Percentiles rank a stretch among this genome's conserved stretches.
These are phyloP conservation scores for Schizopygopsis malacanthus DNA, from an alignment of 2,797 vertebrate species.

Conservation along the genomic window DNA sequence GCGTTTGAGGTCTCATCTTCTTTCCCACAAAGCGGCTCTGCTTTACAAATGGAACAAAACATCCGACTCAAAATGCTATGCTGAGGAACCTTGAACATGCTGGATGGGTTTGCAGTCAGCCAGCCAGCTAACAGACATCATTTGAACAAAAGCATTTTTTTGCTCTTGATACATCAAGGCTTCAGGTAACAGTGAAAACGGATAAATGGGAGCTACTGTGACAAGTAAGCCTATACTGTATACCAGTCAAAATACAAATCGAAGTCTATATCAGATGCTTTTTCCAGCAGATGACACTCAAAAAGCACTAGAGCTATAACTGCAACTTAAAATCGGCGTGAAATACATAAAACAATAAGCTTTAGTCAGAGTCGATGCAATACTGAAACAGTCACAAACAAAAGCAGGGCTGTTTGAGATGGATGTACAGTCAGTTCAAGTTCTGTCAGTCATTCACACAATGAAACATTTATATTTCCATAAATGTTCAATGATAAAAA, in stretches of 20 bases:
- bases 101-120: conserved; percentile 8
- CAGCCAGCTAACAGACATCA: neutral
- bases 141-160: conserved; percentile 15
- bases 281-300: conserved; percentile 13
- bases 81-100: conserved; percentile 29
- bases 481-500: neutral
- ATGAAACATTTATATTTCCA: neutral
- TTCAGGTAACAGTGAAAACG: neutral
- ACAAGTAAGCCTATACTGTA: conserved; percentile 14
- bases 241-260: conserved; percentile 16
- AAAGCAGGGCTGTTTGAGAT: neutral
- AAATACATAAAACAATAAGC: neutral
- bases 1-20: neutral
- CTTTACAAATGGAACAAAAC: conserved; percentile 30
- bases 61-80: neutral
- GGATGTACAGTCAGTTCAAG: neutral
- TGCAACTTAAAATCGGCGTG: neutral
- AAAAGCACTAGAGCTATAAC: neutral
- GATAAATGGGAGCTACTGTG: neutral
- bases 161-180: conserved; percentile 10
- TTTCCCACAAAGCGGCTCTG: neutral
- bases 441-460: neutral
- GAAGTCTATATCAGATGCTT: neutral
- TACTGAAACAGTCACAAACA: neutral
- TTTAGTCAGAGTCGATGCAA: neutral